Evolutionary conservation across 2,888 invertebrate genomes (phyloP), one percentile per base, ranked within the genome.

Genomic region (Bugulina stolonifera): DNA sequence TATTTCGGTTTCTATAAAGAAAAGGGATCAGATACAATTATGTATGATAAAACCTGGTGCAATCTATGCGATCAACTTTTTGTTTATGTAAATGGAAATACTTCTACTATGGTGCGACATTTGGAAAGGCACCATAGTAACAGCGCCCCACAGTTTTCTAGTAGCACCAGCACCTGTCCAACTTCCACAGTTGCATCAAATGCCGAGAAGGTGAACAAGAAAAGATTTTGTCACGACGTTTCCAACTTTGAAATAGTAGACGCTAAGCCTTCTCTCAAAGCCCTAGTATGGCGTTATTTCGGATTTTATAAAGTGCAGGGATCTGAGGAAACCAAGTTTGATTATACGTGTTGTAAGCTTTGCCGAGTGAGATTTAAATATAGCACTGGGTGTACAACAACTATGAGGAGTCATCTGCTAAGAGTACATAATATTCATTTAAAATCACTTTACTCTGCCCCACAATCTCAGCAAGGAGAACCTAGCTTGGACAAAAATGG

Each of bases 221-320:
- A n/a, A n/a, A n/a, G n/a, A n/a, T 43, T 43, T 43, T 5, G 18
- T 10, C 5, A 43, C 43, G 43, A 5, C 43, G 18, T 10, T 10
- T 43, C 43, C 18, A 43, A 64, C n/a, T 27, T 29, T 64, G 64
- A 32, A 27, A 10, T 64, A 25, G 64, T 64, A 10, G 10, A 27
- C 10, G 64, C 32, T 10, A 34, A 32, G 32, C 27, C 27, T 2
- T 10, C 2, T 14, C 32, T 64, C 10, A 64, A 32, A 64, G 64
- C 32, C 14, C 32, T 64, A n/a, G 64, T 64, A 25, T 64, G 64
- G 64, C 14, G 32, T 5, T 64, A 64, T 34, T 64, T 64, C 32
- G 64, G 64, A 3, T 64, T 64, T 64, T 64, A 64, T n/a, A 64
- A 34, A 64, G 32, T 29, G n/a, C 25, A 32, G n/a, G 64, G 64